Evolutionary conservation across 2,113 vertebrate species (phyloP), one percentile per base, ranked within the genome.

Genomic region (Dipodomys merriami): DNA sequence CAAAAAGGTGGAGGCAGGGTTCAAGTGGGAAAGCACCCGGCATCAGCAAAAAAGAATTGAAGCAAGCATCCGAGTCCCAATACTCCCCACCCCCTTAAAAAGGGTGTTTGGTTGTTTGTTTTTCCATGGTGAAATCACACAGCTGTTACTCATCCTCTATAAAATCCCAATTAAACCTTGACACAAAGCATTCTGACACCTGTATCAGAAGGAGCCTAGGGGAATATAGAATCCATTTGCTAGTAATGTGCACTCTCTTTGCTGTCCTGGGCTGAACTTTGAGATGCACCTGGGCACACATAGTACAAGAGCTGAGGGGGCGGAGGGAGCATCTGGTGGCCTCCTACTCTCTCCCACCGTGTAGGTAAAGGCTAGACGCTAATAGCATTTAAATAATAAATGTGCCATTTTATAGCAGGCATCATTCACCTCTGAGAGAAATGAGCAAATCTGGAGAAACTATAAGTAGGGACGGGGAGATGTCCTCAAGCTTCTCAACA

Each of bases 321-420:
- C n/a, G n/a, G n/a, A n/a, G n/a, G 29, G 5, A 27, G 62, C 39
- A 20, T 39, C 39, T 30, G 20, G 18, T 15, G 1, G 27, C 25
- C 11, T 67, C 15, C 27, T 68, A 22, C 57, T 68, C 7, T 49
- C 30, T 74, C 60, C 19, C 25, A 44, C 16, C 25, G 39, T 77
- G 62, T 60, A 94, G 80, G 44, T 2, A 94, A 96, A 94, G 74
- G 35, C 86, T 78, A 76, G 83, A 89, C 83, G 88, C 64, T 95
- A 95, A 95, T 88, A 89, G 69, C 91, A 94, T 91, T 97, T 95
- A 83, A 96, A 97, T 96, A 97, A 97, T 96, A 97, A 96, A 97
- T 97, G 93, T 95, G 33, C 62, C 67, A 5, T 91, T 97, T 97
- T 91, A 93, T 68, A 95, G 46, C 71, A 30, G 79, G 74, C 88